phyloP scores from a whole-genome alignment of 1,140 invertebrate genomes.

The Trichoplusia ni region DNA sequence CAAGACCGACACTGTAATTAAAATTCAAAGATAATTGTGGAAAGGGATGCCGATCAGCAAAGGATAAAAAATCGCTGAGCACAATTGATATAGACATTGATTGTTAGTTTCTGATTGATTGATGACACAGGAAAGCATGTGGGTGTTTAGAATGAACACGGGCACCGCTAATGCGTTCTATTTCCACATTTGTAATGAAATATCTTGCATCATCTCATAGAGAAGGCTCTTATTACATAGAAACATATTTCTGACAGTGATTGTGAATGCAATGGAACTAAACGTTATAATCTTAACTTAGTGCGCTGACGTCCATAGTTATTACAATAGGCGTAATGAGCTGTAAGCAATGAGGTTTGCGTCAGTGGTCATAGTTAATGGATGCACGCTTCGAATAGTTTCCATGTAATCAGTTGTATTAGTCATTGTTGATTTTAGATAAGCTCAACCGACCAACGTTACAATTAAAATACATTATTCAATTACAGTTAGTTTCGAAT shows the following conservation, averaged over 20 bases:
- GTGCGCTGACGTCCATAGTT: not conserved
- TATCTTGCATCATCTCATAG: conserved; percentile 7
- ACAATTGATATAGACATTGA: conserved; percentile 35
- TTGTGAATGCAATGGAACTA: conserved; percentile 5
- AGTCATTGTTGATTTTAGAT: conserved; percentile 44
- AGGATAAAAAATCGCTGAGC: not conserved
- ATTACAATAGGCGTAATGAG: conserved; percentile 16
- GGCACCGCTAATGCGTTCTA: conserved; percentile 30
- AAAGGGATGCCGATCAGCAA: not conserved
- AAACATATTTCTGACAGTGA: not conserved
- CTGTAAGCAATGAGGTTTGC: conserved; percentile 23
- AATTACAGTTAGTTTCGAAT: conserved; percentile 3
- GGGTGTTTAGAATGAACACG: conserved; percentile 35
- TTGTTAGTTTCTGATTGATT: conserved; percentile 40
- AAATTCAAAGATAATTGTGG: conserved; percentile 23
- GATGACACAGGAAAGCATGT: conserved; percentile 37
- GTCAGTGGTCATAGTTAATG: conserved; percentile 34
- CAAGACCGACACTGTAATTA: conserved; percentile 3
- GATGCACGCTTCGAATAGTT: conserved; percentile 27
- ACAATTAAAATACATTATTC: not conserved
- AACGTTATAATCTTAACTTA: conserved; percentile 7
- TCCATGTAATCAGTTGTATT: conserved; percentile 20
- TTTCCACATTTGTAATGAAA: conserved; percentile 22
- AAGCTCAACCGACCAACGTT: conserved; percentile 12
- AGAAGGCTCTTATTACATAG: conserved; percentile 12